Conservation (phyloP, 2,113 vertebrate species). For the Forbesichthys papilliferus region DNA sequence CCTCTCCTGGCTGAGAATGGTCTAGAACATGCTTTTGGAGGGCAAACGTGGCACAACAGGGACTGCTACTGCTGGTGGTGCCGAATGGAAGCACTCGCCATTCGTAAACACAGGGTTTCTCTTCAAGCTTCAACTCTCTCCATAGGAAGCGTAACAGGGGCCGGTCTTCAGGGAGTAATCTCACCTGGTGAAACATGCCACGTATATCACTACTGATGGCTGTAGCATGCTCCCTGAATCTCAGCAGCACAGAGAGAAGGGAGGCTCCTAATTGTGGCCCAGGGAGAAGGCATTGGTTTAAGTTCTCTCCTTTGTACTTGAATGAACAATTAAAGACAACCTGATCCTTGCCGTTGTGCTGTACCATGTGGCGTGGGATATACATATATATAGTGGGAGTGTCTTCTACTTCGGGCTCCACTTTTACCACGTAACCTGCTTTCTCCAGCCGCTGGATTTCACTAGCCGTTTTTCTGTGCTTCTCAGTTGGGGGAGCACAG, state of each 20-base stretch:
- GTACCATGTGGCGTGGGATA: not conserved
- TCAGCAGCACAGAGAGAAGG: constrained; percentile 8
- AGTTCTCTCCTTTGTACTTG: not conserved
- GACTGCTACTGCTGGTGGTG: too few relatives aligned
- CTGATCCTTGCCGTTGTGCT: constrained; percentile 6
- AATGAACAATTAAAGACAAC: constrained; percentile 18
- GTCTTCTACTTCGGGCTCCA: too few relatives aligned
- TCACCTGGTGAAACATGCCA: constrained; percentile 20
- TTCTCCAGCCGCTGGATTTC: too few relatives aligned
- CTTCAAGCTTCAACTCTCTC: not conserved
- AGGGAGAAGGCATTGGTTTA: constrained; percentile 6
- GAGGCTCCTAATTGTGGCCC: constrained; percentile 1
- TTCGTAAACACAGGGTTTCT: not conserved
- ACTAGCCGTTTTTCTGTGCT: too few relatives aligned
- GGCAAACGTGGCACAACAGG: not conserved
- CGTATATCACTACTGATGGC: constrained; percentile 16
- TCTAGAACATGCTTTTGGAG: not conserved
- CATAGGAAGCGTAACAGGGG: not conserved
- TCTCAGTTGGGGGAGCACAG: too few relatives aligned
- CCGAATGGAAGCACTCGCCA: not conserved
- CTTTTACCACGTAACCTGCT: too few relatives aligned
- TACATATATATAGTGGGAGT: too few relatives aligned
- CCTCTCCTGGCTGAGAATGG: not conserved
- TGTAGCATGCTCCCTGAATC: constrained; percentile 5
- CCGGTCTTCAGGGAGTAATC: not conserved